Evolutionary conservation across 2,888 invertebrate species (phyloP).

Genomic region (Yponomeuta plumbellus): DNA sequence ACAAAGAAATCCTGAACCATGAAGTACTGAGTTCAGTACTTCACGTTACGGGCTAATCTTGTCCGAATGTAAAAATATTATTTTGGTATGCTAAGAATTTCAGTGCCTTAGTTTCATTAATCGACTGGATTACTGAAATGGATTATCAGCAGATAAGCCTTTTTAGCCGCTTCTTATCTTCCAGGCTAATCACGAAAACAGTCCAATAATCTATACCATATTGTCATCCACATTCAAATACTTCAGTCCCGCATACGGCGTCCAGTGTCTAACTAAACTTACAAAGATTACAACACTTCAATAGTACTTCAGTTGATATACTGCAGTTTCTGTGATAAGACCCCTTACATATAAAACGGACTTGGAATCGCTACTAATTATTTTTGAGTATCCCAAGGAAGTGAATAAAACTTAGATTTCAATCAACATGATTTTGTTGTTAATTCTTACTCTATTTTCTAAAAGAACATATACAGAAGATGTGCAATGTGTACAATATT

Average conservation of each 20-base stretch:
- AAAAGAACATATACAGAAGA: conserved; percentile 12
- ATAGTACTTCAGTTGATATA: neutral
- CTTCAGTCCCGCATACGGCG: neutral
- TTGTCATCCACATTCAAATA: neutral
- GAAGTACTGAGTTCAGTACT: too few species aligned
- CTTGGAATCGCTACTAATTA: too few species aligned
- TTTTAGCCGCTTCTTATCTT: neutral
- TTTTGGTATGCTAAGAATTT: too few species aligned
- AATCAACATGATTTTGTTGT: neutral
- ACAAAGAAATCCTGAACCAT: too few species aligned
- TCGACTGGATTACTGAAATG: neutral
- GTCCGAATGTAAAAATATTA: too few species aligned
- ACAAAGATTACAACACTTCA: neutral
- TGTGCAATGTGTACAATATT: conserved; percentile 26
- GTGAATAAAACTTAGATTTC: too few species aligned
- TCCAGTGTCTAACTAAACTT: conserved; percentile 1
- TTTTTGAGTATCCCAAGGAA: too few species aligned
- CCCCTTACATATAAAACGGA: too few species aligned
- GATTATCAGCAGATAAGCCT: neutral
- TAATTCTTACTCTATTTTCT: neutral
- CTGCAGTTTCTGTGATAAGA: too few species aligned
- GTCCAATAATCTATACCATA: neutral
- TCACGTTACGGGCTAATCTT: too few species aligned
- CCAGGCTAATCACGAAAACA: neutral
- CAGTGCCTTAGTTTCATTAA: neutral